phyloP scores from a whole-genome alignment of 1,140 invertebrate species.

The Bombus confusus region DNA sequence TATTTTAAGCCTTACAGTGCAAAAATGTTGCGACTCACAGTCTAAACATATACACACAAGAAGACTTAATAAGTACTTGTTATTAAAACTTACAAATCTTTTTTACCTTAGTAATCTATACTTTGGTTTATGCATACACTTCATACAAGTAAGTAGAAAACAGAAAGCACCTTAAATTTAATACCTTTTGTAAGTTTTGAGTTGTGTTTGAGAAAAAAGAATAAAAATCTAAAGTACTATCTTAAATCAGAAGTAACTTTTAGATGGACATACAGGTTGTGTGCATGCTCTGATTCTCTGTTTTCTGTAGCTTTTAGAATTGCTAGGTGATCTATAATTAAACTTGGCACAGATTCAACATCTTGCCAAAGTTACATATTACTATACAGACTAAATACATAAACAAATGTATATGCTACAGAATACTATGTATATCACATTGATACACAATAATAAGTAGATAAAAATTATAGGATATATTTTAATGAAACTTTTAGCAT shows the following conservation, averaged over 20 bases:
- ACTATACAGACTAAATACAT: slow-evolving; percentile 42
- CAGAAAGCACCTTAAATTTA: neutral
- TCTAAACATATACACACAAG: slow-evolving; percentile 14
- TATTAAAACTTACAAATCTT: neutral
- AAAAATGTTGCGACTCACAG: neutral
- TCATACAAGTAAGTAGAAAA: neutral
- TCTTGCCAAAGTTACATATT: slow-evolving; percentile 57
- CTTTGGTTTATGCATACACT: neutral
- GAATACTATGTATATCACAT: neutral
- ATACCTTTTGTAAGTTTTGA: neutral
- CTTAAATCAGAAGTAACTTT: slow-evolving; percentile 35
- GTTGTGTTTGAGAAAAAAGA: neutral
- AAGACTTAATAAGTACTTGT: neutral
- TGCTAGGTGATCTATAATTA: slow-evolving; percentile 68
- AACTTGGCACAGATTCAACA: slow-evolving; percentile 68
- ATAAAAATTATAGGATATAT: neutral
- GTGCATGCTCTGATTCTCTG: slow-evolving; percentile 53
- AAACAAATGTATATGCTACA: slow-evolving; percentile 42
- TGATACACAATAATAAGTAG: neutral
- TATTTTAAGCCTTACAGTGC: neutral
- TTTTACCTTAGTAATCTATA: neutral
- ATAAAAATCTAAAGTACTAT: neutral
- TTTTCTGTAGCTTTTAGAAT: slow-evolving; percentile 64
- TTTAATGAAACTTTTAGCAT: neutral
- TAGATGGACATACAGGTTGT: slow-evolving; percentile 42